Evolutionary conservation across 2,888 invertebrate genomes (phyloP).

Genomic region (Sepiola atlantica): DNA sequence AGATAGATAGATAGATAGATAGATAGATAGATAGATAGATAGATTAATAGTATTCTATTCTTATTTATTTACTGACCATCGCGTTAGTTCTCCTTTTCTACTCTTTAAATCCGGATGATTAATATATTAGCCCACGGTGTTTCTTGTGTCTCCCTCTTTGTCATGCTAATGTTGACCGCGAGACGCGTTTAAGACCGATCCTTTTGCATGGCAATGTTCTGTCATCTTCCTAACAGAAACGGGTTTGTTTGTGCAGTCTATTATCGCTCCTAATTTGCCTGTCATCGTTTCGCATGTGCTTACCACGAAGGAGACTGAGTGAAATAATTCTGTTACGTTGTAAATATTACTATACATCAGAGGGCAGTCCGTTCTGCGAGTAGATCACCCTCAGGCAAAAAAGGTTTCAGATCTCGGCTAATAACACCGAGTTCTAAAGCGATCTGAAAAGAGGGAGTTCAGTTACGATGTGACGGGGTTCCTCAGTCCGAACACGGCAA

Average conservation of each 20-base stretch:
- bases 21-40: no score
- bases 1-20: no score
- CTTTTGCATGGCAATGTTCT: not conserved
- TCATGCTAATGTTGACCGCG: not conserved
- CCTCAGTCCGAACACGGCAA: not conserved
- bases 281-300: not conserved
- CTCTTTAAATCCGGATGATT: not conserved
- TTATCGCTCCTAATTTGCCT: not conserved
- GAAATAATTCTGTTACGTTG: not conserved
- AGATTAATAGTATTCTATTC: no score
- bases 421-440: not conserved
- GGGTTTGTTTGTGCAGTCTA: not conserved
- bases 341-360: not conserved
- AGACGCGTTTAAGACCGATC: not conserved
- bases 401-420: not conserved
- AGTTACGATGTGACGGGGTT: not conserved
- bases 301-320: not conserved
- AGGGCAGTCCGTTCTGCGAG: not conserved
- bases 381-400: not conserved
- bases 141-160: not conserved
- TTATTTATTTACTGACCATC: no score
- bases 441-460: not conserved
- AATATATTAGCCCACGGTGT: not conserved
- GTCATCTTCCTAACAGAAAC: not conserved
- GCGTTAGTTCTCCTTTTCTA: not conserved